Base-by-base conservation (phyloP, 2,113 vertebrate species). In the Mastomys coucha region DNA sequence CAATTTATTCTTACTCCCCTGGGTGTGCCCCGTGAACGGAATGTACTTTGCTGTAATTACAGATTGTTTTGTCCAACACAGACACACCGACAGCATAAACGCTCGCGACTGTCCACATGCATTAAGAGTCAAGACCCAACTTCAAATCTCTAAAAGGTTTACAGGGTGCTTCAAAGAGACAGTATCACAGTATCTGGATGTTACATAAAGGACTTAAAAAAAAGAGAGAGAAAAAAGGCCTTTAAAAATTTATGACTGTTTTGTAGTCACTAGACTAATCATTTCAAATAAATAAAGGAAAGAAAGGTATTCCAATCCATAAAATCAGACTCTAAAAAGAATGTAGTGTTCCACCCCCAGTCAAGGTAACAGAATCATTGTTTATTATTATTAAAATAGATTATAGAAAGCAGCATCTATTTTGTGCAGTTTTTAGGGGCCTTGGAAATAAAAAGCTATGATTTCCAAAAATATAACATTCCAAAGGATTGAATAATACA, bases 81-180 rank as follows among this genome's bases (percentile, higher is more conserved):
- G 99, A 99, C 99, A 99, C 99, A 99, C 99, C 98, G 99, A 99
- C 99, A 96, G 99, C 99, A 99, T 99, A 99, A 99, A 99, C 98
- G 99, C 99, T 99, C 99, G 99, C 98, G 99, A 99, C 99, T 99
- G 99, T 99, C 99, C 99, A 99, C 99, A 99, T 99, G 99, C 99
- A 99, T 99, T 99, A 99, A 99, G 98, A 99, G 99, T 99, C 99
- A 99, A 99, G 98, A 99, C 99, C 99, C 99, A 99, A 99, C 99
- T 99, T 99, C 99, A 99, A 98, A 99, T 99, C 98, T 99, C 99
- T 99, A 99, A 99, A 99, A 99, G 98, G 99, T 99, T 99, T 98
- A 99, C 98, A 99, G 99, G 99, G 98, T 99, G 98, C 98, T 99
- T 99, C 99, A 99, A 99, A 99, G 99, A 99, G 99, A 99, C 99